phyloP scores from a whole-genome alignment of 92 coral and sea anemone genomes.

The Palythoa grandiflora region DNA sequence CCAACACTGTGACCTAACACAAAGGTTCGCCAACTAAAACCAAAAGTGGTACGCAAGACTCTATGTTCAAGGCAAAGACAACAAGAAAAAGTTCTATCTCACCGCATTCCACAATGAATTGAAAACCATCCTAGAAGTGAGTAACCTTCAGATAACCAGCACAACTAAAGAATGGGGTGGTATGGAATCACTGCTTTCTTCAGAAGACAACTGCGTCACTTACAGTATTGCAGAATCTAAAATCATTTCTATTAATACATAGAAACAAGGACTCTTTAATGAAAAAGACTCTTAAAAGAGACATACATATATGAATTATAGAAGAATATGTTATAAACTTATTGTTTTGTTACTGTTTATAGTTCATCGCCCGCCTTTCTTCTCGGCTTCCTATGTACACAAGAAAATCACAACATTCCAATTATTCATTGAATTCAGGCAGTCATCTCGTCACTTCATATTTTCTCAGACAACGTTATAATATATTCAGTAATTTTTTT shows the following conservation, averaged over 20 bases:
- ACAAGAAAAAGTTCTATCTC: not conserved
- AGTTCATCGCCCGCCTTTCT: not conserved
- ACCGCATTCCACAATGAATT: not conserved
- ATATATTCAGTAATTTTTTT: not conserved
- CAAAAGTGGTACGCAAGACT: not conserved
- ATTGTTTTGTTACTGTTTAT: not conserved
- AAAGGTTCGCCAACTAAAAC: not conserved
- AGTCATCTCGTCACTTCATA: not conserved
- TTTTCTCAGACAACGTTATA: not conserved
- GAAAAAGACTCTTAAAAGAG: not conserved
- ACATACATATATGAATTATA: not conserved
- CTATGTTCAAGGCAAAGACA: not conserved
- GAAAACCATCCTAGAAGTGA: not conserved
- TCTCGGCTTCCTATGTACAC: not conserved
- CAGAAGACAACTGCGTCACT: not conserved
- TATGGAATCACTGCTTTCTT: not conserved
- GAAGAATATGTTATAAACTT: not conserved
- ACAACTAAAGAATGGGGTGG: not conserved
- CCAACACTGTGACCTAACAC: not conserved
- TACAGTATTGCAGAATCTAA: not conserved
- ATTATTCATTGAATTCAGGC: not conserved
- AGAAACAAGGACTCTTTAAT: not conserved
- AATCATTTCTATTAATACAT: not conserved
- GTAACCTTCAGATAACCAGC: not conserved
- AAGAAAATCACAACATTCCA: constrained; percentile 1